A percentile compares a stretch with the other conserved stretches of the same genome.
Conservation (phyloP, 2,113 vertebrate species). For the Balaeniceps rex region DNA sequence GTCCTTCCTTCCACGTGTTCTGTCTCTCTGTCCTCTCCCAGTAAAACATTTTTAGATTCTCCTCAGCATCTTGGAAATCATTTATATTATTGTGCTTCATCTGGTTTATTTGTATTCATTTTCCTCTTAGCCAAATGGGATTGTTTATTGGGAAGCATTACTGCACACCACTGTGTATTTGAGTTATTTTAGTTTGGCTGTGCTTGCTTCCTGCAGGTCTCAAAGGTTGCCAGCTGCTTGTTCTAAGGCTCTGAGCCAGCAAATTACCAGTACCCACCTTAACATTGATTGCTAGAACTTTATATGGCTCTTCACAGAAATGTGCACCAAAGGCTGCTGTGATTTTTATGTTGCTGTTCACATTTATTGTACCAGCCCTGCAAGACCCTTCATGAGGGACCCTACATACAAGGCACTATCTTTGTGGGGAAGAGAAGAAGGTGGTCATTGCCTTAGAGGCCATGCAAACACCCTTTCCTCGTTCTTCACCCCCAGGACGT, state of each 20-base stretch:
- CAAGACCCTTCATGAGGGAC: neutral
- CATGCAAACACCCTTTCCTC: neutral
- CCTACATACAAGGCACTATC: accelerated
- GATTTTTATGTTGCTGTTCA: neutral
- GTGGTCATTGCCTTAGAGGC: neutral
- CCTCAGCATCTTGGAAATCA: constrained; percentile 1
- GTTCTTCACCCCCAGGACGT: neutral
- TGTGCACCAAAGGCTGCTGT: neutral
- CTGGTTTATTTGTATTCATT: constrained; percentile 4
- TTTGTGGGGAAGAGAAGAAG: neutral
- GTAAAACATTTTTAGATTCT: neutral
- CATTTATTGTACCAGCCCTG: neutral
- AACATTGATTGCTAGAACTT: neutral
- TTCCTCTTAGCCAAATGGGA: neutral
- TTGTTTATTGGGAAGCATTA: constrained; percentile 19
- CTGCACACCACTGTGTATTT: neutral
- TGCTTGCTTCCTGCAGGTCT: neutral
- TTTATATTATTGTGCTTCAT: neutral
- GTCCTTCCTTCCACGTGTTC: neutral
- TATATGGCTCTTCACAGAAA: neutral
- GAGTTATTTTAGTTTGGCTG: neutral
- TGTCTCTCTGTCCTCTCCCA: neutral
- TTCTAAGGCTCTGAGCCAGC: neutral
- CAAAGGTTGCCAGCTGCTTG: neutral
- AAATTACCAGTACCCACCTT: neutral